phyloP scores from a whole-genome alignment of 1,140 invertebrate genomes.

The Drosophila lacteicornis region DNA sequence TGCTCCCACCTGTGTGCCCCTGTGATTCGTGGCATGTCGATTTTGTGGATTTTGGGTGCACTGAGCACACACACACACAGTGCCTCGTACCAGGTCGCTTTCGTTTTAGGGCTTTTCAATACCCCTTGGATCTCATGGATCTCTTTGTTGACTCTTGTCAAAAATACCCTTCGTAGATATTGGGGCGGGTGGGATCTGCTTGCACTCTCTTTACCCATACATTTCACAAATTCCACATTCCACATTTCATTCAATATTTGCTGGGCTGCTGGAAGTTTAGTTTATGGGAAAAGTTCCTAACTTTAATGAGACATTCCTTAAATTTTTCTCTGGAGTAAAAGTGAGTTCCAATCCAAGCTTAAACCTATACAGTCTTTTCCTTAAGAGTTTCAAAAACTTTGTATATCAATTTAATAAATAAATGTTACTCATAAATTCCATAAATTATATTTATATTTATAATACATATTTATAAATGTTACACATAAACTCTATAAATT shows the following conservation, averaged over 20 bases:
- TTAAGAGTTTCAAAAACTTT: no score
- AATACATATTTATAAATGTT: no score
- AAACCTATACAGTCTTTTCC: no score
- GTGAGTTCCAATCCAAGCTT: background rate
- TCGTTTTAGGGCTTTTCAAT: constrained; percentile 80
- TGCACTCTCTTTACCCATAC: background rate
- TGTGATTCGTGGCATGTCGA: constrained; percentile 24
- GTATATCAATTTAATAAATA: no score
- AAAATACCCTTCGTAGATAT: constrained; percentile 47
- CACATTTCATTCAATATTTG: background rate
- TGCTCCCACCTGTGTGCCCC: background rate
- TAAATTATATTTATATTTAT: no score
- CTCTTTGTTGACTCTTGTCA: constrained; percentile 51
- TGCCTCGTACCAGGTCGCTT: constrained; percentile 46
- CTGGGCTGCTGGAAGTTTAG: background rate
- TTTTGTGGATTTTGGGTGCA: constrained; percentile 68
- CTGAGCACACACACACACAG: constrained; percentile 33
- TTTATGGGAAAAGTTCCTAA: background rate
- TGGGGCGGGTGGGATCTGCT: constrained; percentile 7
- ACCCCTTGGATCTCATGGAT: constrained; percentile 62
- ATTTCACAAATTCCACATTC: background rate
- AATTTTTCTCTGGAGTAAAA: background rate
- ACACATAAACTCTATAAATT: no score
- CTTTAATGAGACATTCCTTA: background rate
- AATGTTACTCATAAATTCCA: no score